Percentiles rank a stretch among this genome's conserved stretches.
Conservation (phyloP, 2,888 invertebrate species). For the Polyommatus icarus region DNA sequence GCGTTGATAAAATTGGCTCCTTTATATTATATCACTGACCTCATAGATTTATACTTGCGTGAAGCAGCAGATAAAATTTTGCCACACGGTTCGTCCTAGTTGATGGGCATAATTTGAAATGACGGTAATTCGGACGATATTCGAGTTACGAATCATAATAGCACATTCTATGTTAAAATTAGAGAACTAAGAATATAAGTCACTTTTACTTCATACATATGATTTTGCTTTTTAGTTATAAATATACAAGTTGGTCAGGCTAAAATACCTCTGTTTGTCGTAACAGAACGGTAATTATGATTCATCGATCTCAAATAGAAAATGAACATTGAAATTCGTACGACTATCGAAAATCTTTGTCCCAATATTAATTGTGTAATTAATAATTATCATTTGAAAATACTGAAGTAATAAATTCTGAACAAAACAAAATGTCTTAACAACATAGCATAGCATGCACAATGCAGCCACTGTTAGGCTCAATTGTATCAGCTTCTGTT, state of each 20-base stretch:
- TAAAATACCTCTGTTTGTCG: conserved; percentile 55
- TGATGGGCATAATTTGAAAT: background rate
- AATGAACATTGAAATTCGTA: conserved; percentile 54
- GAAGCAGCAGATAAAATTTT: background rate
- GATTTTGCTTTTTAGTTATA: conserved; percentile 22
- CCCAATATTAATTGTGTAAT: background rate
- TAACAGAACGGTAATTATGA: conserved; percentile 55
- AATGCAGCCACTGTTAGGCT: background rate
- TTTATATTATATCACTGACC: background rate
- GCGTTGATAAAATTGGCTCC: background rate
- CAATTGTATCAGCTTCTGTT: background rate
- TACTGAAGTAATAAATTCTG: conserved; percentile 39
- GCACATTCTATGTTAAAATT: conserved; percentile 16
- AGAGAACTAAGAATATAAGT: conserved; percentile 26
- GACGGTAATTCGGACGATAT: background rate
- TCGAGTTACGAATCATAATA: background rate
- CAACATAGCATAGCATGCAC: conserved; percentile 3
- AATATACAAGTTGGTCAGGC: conserved; percentile 29
- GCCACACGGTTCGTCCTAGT: background rate
- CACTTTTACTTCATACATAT: conserved; percentile 16
- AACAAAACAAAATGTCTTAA: background rate
- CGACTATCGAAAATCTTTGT: background rate
- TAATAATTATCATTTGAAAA: conserved; percentile 29
- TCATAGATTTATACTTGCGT: background rate
- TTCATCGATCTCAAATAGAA: conserved; percentile 66